Evolutionary conservation across 1,140 invertebrate genomes (phyloP).

Genomic region (Dendrolimus punctatus): DNA sequence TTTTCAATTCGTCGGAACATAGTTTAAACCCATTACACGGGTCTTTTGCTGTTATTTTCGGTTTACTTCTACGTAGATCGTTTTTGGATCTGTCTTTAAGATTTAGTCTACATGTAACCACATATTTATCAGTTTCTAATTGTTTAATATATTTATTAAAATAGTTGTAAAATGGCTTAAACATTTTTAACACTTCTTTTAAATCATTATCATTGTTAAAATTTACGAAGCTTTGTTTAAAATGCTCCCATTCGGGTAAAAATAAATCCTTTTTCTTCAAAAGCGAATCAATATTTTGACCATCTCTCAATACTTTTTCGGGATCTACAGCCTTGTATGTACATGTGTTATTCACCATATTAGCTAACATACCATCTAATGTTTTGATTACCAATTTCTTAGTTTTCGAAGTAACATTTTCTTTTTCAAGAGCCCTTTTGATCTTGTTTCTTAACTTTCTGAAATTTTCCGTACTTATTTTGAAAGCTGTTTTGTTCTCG

Average conservation of each 20-base stretch:
- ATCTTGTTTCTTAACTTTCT: conserved; percentile 36
- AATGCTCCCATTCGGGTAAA: conserved; percentile 20
- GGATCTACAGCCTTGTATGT: conserved; percentile 19
- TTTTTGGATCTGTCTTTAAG: background rate
- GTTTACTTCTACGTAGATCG: background rate
- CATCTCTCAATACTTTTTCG: conserved; percentile 2
- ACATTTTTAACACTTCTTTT: conserved; percentile 4
- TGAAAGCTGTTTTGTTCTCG: conserved; percentile 14
- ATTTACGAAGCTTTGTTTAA: conserved; percentile 14
- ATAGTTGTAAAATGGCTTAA: conserved; percentile 18
- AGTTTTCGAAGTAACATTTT: conserved; percentile 31
- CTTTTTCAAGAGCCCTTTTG: conserved; percentile 25
- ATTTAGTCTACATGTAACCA: too few species aligned
- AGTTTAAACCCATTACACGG: conserved; percentile 26
- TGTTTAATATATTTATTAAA: background rate
- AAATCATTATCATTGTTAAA: conserved; percentile 4
- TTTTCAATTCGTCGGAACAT: conserved; percentile 38
- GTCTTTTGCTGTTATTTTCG: conserved; percentile 1
- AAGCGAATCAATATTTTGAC: conserved; percentile 1
- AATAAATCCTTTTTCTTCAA: conserved; percentile 9
- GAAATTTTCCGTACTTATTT: conserved; percentile 29
- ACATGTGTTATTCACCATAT: conserved; percentile 31
- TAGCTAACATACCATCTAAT: conserved; percentile 36
- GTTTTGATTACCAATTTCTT: conserved; percentile 30
- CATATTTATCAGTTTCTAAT: too few species aligned